These are phyloP conservation scores for Spodoptera littoralis DNA, from an alignment of 2,888 invertebrate genomes.

Conservation along the genomic window DNA sequence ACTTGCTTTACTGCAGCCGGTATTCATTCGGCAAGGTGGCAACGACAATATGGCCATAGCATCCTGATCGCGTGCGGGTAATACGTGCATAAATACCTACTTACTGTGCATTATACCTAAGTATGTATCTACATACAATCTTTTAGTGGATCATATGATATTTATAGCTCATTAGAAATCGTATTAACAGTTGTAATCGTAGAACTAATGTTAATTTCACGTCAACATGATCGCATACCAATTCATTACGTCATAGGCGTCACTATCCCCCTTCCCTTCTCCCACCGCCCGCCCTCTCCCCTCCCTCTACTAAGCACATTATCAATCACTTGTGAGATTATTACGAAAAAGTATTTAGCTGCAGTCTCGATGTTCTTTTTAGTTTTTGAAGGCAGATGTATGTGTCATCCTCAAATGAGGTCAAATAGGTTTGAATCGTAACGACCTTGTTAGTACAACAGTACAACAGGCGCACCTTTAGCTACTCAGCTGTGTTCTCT, in stretches of 20 bases:
- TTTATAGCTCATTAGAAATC: conserved; percentile 34
- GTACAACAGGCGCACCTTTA: conserved; percentile 23
- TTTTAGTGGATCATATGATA: conserved; percentile 13
- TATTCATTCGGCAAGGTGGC: conserved; percentile 23
- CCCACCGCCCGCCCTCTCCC: conserved; percentile 37
- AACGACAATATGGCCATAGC: conserved; percentile 31
- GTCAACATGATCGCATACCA: conserved; percentile 79
- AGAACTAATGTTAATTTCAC: conserved; percentile 71
- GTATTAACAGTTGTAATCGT: conserved; percentile 37
- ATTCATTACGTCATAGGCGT: conserved; percentile 82
- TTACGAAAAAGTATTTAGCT: conserved; percentile 63
- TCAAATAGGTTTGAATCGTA: conserved; percentile 61
- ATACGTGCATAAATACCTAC: conserved; percentile 12
- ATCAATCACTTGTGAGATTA: conserved; percentile 74
- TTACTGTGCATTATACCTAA: conserved; percentile 9
- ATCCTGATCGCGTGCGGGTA: conserved; percentile 42
- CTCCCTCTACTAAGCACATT: conserved; percentile 63
- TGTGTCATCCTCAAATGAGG: conserved; percentile 65
- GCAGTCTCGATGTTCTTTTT: conserved; percentile 48
- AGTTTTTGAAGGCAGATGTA: conserved; percentile 39
- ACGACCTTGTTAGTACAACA: conserved; percentile 58
- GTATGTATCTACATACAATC: conserved; percentile 10
- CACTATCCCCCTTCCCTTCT: conserved; percentile 58
- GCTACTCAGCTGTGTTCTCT: conserved; percentile 13
- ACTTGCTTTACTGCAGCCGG: conserved; percentile 15